phyloP scores from a whole-genome alignment of 2,888 invertebrate genomes.

The Volucella inflata region DNA sequence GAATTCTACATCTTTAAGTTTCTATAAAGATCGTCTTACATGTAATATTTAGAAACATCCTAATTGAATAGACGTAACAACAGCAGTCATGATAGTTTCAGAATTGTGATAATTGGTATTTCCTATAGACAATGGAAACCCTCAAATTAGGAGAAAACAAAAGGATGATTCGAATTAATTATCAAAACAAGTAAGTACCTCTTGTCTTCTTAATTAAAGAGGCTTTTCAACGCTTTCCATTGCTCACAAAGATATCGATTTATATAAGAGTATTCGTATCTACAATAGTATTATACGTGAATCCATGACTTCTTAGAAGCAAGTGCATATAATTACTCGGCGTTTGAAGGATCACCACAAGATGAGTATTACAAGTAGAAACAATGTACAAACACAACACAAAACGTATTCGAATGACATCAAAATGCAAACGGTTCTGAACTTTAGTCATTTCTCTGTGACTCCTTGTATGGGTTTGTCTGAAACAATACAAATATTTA shows the following conservation, averaged over 20 bases:
- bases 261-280: no score
- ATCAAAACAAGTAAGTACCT: background rate
- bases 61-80: no score
- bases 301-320: slow-evolving; percentile 3
- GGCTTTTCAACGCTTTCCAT: background rate
- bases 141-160: background rate
- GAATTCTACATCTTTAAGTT: no score
- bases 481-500: slow-evolving; percentile 43
- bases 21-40: no score
- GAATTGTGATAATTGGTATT: background rate
- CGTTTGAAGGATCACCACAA: background rate
- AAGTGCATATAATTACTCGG: slow-evolving; percentile 8
- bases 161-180: slow-evolving; percentile 3
- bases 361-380: background rate
- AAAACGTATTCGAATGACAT: slow-evolving; percentile 23
- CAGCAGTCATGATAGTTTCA: no score
- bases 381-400: slow-evolving; percentile 31
- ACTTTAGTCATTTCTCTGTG: slow-evolving; percentile 13
- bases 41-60: no score
- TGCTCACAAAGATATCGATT: no score
- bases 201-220: background rate
- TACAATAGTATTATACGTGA: no score
- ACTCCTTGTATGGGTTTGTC: no score
- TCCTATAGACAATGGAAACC: background rate
- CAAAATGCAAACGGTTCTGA: slow-evolving; percentile 40